Base-by-base conservation (phyloP, 2,888 invertebrate species). In the Zeuzera pyrina region DNA sequence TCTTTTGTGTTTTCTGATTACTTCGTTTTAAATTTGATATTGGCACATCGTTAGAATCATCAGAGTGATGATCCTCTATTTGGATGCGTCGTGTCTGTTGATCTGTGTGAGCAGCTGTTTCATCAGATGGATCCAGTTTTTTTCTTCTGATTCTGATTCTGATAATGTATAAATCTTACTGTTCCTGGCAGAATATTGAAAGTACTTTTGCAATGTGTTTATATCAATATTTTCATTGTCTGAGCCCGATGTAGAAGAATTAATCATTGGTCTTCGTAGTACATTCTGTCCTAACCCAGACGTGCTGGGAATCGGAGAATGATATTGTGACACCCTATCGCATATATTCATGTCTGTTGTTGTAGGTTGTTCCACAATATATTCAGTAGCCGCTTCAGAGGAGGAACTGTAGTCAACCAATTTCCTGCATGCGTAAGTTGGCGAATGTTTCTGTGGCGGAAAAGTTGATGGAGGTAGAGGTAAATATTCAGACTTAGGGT, bases 31-130 rank as follows among this genome's bases (percentile, higher is more conserved):
- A 12, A 12, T 26, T 26, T 31, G 34, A 13, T 15, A 33, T 19
- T 27, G 34, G 32, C 12, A 13, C 12, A 14, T 34, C 11, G 26
- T 36, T 23, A 13, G n/a, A n/a, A n/a, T n/a, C n/a, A n/a, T n/a
- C n/a, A n/a, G n/a, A n/a, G n/a, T n/a, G n/a, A n/a, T n/a, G n/a
- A n/a, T n/a, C n/a, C 19, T 8, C 5, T 19, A 5, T 19, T 19
- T 19, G 19, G 19, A 19, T n/a, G n/a, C n/a, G 19, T 19, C 8
- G 19, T 7, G 8, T 19, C 8, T 19, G 5, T 19, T 19, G 19
- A 19, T 7, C 8, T 19, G 19, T 1, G 19, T 7, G 5, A 1
- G 5, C 19, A 19, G 5, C 8, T 19, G 5, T 8, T 19, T 8
- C 19, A 19, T 19, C 19, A 19, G 19, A 19, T 19, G 19, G 6